Evolutionary conservation across 1,140 invertebrate species (phyloP).

Genomic region (Orius laevigatus): DNA sequence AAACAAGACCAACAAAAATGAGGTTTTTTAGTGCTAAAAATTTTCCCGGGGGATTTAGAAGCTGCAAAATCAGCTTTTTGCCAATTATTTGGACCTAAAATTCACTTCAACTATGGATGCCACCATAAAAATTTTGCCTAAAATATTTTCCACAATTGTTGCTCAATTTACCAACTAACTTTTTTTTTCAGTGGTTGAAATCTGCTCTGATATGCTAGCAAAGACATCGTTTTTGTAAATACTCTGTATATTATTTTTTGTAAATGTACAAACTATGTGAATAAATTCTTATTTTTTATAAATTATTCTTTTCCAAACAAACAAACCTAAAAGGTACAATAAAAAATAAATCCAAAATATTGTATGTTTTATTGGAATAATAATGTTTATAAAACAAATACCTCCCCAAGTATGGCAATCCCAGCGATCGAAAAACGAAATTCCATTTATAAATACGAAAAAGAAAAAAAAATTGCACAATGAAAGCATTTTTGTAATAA

Average conservation of each 20-base stretch:
- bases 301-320: neutral
- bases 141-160: slow-evolving; percentile 8
- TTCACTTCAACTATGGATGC: neutral
- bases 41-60: too few species aligned
- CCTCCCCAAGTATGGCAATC: too few species aligned
- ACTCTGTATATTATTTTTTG: slow-evolving; percentile 1
- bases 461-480: too few species aligned
- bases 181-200: slow-evolving; percentile 51
- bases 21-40: too few species aligned
- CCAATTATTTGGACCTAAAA: too few species aligned
- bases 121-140: slow-evolving; percentile 4
- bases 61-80: neutral
- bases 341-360: too few species aligned
- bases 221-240: slow-evolving; percentile 7
- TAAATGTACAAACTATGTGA: slow-evolving; percentile 5
- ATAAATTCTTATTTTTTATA: neutral
- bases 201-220: slow-evolving; percentile 51
- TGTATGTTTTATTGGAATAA: too few species aligned
- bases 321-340: too few species aligned
- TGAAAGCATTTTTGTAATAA: too few species aligned
- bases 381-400: too few species aligned
- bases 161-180: neutral
- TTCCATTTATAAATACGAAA: too few species aligned
- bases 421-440: too few species aligned
- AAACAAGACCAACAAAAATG: neutral